A percentile compares a stretch with the other conserved stretches of the same genome.
These are phyloP conservation scores for Nesidiocoris tenuis DNA, from an alignment of 2,888 invertebrate species.

Conservation along the genomic window DNA sequence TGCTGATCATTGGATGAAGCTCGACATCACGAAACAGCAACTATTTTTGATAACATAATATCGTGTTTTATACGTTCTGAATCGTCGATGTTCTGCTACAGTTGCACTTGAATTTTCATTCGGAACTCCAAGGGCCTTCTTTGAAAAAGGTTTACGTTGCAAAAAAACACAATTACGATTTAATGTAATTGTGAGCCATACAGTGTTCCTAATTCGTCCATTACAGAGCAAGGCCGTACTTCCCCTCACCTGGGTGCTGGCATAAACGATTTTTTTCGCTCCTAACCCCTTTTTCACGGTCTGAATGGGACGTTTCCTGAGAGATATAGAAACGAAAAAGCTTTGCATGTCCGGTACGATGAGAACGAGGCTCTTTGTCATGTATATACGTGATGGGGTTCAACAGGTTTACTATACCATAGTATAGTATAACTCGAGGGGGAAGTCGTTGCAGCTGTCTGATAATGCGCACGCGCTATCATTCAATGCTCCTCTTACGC, in stretches of 20 bases:
- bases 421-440: not conserved
- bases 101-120: too few species aligned
- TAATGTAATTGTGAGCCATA: not conserved
- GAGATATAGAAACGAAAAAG: conserved; percentile 18
- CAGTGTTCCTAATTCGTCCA: conserved; percentile 7
- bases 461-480: conserved; percentile 18
- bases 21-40: too few species aligned
- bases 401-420: conserved; percentile 21
- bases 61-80: too few species aligned
- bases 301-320: conserved; percentile 29
- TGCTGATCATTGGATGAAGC: too few species aligned
- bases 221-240: conserved; percentile 4
- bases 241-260: conserved; percentile 18
- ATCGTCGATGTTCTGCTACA: too few species aligned
- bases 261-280: conserved; percentile 20
- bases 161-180: too few species aligned
- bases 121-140: too few species aligned
- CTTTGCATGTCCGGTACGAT: conserved; percentile 22
- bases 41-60: too few species aligned
- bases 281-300: not conserved
- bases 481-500: not conserved
- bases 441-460: conserved; percentile 22
- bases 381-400: conserved; percentile 24
- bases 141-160: too few species aligned
- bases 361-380: conserved; percentile 15